These are phyloP conservation scores for Synchiropus splendidus DNA, from an alignment of 2,113 vertebrate genomes.

Conservation along the genomic window DNA sequence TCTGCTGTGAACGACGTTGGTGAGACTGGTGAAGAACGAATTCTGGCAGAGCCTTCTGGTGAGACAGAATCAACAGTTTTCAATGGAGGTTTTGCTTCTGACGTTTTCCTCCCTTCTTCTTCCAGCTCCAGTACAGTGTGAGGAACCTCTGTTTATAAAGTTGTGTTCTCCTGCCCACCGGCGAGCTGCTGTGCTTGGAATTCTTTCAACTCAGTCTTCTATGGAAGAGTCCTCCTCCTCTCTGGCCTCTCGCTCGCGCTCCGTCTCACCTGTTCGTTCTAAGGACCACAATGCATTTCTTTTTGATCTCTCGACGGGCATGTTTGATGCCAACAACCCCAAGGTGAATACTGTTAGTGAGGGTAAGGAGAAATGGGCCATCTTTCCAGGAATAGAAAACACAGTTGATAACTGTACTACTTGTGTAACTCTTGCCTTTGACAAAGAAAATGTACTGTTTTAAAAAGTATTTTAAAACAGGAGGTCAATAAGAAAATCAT, in stretches of 20 bases:
- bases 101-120: neutral
- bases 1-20: slow-evolving; percentile 12
- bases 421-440: no score
- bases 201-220: slow-evolving; percentile 79
- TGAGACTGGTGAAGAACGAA: slow-evolving; percentile 25
- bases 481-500: no score
- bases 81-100: slow-evolving; percentile 2
- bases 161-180: slow-evolving; percentile 63
- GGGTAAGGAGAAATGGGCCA: no score
- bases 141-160: slow-evolving; percentile 77
- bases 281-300: slow-evolving; percentile 76
- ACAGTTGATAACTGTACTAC: no score
- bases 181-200: slow-evolving; percentile 59
- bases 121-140: slow-evolving; percentile 24
- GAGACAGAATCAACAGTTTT: slow-evolving; percentile 10
- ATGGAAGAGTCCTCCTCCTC: slow-evolving; percentile 74
- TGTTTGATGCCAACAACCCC: slow-evolving; percentile 93
- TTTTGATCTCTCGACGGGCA: slow-evolving; percentile 88
- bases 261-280: slow-evolving; percentile 78
- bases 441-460: no score
- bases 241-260: slow-evolving; percentile 73
- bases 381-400: no score
- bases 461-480: no score
- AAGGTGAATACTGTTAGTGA: slow-evolving; percentile 71
- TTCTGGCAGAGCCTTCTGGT: slow-evolving; percentile 57